phyloP scores from a whole-genome alignment of 2,888 invertebrate species.

The Xylocampa areola region DNA sequence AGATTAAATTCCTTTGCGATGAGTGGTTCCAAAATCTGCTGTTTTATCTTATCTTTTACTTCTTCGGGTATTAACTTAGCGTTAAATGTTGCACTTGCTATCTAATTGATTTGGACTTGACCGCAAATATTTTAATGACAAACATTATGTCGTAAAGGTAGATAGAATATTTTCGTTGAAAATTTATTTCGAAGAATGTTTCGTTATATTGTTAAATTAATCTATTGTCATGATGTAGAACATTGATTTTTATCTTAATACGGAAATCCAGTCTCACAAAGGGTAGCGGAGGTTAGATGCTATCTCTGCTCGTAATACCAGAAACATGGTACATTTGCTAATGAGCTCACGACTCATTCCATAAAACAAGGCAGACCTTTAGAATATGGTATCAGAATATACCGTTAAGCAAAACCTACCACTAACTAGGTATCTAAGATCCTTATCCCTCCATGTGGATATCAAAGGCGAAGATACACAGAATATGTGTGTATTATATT shows the following conservation, averaged over 20 bases:
- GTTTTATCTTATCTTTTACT: slow-evolving; percentile 57
- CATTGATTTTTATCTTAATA: slow-evolving; percentile 16
- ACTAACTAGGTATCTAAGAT: too few species aligned
- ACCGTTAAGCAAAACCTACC: slow-evolving; percentile 4
- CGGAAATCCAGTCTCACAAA: slow-evolving; percentile 18
- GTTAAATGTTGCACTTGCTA: slow-evolving; percentile 65
- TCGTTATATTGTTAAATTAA: not conserved
- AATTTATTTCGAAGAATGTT: not conserved
- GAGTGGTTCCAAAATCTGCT: slow-evolving; percentile 26
- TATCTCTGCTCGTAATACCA: slow-evolving; percentile 21
- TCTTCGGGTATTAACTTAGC: slow-evolving; percentile 49
- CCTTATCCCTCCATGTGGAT: slow-evolving; percentile 11
- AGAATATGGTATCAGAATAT: slow-evolving; percentile 21
- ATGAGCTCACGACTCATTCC: slow-evolving; percentile 42
- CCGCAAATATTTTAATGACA: slow-evolving; percentile 9
- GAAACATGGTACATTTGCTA: slow-evolving; percentile 25
- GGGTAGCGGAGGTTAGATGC: slow-evolving; percentile 27
- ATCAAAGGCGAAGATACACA: too few species aligned
- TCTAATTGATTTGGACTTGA: slow-evolving; percentile 52
- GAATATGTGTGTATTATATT: too few species aligned
- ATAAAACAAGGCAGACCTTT: slow-evolving; percentile 16
- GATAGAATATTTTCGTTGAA: not conserved
- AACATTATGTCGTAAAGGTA: not conserved
- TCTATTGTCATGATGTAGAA: not conserved
- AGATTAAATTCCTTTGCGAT: slow-evolving; percentile 49